Conservation (phyloP, 2,113 vertebrate species). For the Bubalus kerabau region DNA sequence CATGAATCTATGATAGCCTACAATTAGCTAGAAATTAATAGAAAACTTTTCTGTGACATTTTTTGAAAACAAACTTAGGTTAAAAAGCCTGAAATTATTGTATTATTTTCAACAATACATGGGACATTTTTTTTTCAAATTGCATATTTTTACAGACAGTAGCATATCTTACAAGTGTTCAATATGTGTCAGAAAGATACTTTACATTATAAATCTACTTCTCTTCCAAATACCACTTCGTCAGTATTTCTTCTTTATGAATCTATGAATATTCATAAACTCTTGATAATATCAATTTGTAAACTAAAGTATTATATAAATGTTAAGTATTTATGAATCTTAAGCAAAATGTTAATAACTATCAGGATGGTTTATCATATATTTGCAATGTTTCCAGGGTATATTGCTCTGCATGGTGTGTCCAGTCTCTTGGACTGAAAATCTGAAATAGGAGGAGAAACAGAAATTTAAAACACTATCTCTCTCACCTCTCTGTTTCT, state of each 20-base stretch:
- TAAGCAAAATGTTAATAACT: neutral
- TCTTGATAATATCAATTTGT: neutral
- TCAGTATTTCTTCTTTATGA: neutral
- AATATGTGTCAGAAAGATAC: neutral
- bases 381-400: neutral
- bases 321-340: neutral
- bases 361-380: neutral
- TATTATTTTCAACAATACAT: neutral
- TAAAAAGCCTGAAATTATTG: neutral
- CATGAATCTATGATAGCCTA: neutral
- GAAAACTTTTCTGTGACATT: neutral
- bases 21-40: neutral
- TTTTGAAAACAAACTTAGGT: neutral
- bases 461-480: neutral
- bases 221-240: neutral
- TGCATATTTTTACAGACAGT: neutral
- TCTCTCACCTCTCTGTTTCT: neutral
- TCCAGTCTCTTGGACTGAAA: neutral
- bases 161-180: neutral
- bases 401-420: neutral
- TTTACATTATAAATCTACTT: neutral
- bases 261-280: neutral
- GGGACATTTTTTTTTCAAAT: neutral
- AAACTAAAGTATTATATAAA: neutral
- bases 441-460: neutral